Base-by-base conservation (phyloP, 2,888 invertebrate species). In the Biston stratarius region DNA sequence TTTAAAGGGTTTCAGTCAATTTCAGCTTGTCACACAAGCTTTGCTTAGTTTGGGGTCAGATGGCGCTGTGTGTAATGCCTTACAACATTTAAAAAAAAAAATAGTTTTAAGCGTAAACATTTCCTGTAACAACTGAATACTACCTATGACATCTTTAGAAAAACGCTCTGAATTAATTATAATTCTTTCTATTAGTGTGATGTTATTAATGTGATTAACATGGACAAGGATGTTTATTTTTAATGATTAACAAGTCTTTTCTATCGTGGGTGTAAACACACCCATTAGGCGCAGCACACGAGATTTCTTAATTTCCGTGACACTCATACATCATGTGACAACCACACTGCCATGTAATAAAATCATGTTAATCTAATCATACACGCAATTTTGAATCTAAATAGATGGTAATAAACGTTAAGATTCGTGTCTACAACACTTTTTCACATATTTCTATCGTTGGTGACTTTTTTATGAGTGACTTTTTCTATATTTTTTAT, bases 361-460 rank as follows among this genome's bases (percentile, higher is more conserved):
- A 55, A 24, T 42, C 12, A 33, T 55, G 42, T 55, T 33, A 33
- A 14, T 15, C 42, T 55, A 53, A 53, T 40, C 12, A 42, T 12
- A 55, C 55, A 55, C 10, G 44, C 42, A 55, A 55, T 42, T 42
- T 55, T 42, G 9, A 44, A 33, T 3, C 40, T 42, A 42, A 44
- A 44, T 55, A 12, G 12, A 9, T 44, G 42, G 38, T 38, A 38
- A 8, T 38, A 24, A 38, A 38, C 38, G 38, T 38, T 38, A 38
- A 42, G 0, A n/a, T 44, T 55, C 55, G 42, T 55, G 55, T 42
- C 7, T n/a, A 55, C 55, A 55, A 42, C 24, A 55, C 55, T 24
- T 24, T 24, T 24, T 44, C 55, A 42, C 40, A 14, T 55, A 8
- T 44, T 55, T 55, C 15, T 55, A 44, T 44, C 33, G n/a, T 12